A percentile compares a stretch with the other conserved stretches of the same genome.
Evolutionary conservation across 2,888 invertebrate species (phyloP).

Genomic region (Lasiommata megera): DNA sequence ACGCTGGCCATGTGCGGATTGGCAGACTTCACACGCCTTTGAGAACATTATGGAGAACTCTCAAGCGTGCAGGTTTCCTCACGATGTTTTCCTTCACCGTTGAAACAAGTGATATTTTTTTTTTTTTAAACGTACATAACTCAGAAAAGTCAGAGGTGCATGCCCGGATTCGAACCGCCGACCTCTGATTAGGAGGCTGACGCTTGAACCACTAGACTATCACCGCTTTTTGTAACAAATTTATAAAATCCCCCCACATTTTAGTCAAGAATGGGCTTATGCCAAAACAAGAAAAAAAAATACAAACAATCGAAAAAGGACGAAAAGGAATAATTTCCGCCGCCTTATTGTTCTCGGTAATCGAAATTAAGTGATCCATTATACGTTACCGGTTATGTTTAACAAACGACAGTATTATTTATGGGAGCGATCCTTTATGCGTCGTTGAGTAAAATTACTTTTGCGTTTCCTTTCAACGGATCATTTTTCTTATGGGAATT

Average conservation of each 20-base stretch:
- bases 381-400: slow-evolving; percentile 68
- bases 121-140: too few species aligned
- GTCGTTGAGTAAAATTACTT: slow-evolving; percentile 39
- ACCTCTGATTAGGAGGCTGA: too few species aligned
- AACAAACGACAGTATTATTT: slow-evolving; percentile 65
- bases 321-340: slow-evolving; percentile 77
- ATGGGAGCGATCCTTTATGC: slow-evolving; percentile 62
- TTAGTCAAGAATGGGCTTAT: background rate
- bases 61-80: too few species aligned
- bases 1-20: too few species aligned
- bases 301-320: slow-evolving; percentile 56
- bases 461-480: slow-evolving; percentile 26
- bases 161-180: too few species aligned
- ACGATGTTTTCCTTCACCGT: too few species aligned
- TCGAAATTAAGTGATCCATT: slow-evolving; percentile 80
- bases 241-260: background rate
- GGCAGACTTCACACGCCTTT: too few species aligned
- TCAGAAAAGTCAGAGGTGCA: too few species aligned
- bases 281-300: slow-evolving; percentile 27
- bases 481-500: slow-evolving; percentile 19
- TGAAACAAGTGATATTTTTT: too few species aligned
- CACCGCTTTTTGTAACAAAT: too few species aligned
- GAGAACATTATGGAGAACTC: too few species aligned
- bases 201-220: too few species aligned
- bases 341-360: slow-evolving; percentile 71